These are phyloP conservation scores for Venusia cambrica DNA, from an alignment of 2,888 invertebrate genomes.

Conservation along the genomic window DNA sequence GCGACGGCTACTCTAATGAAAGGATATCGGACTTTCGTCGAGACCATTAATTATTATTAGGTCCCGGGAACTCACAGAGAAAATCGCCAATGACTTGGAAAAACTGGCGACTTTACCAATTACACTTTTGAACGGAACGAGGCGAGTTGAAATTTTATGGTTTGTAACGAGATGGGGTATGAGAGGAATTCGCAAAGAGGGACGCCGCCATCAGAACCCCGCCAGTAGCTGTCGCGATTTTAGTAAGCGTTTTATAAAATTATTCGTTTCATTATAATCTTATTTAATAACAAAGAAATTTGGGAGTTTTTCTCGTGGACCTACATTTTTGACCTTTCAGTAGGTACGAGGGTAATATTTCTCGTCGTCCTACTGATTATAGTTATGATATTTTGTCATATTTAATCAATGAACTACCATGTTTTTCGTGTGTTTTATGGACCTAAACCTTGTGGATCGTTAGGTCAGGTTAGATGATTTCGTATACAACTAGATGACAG, in stretches of 20 bases:
- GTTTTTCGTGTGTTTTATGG: too few relatives aligned
- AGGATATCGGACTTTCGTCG: slow-evolving; percentile 77
- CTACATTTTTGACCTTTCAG: too few relatives aligned
- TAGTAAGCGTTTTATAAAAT: slow-evolving; percentile 2
- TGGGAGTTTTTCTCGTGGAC: too few relatives aligned
- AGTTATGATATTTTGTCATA: too few relatives aligned
- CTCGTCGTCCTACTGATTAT: too few relatives aligned
- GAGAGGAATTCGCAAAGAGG: slow-evolving; percentile 13
- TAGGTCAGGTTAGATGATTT: too few relatives aligned
- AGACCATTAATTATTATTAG: slow-evolving; percentile 79
- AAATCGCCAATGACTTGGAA: slow-evolving; percentile 71
- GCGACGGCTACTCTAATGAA: slow-evolving; percentile 71
- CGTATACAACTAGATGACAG: too few relatives aligned
- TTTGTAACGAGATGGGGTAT: slow-evolving; percentile 30
- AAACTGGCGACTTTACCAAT: slow-evolving; percentile 66
- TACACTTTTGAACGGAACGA: slow-evolving; percentile 54
- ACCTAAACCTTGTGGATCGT: too few relatives aligned
- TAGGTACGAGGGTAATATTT: too few relatives aligned
- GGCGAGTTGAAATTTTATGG: slow-evolving; percentile 45
- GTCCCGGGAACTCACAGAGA: slow-evolving; percentile 58
- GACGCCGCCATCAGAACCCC: too few relatives aligned
- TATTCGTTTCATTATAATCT: slow-evolving; percentile 8
- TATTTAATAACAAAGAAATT: too few relatives aligned
- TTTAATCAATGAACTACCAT: too few relatives aligned
- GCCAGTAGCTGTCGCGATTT: slow-evolving; percentile 1